Evolutionary conservation across 2,113 vertebrate genomes (phyloP).

Genomic region (Cyrtonyx montezumae): DNA sequence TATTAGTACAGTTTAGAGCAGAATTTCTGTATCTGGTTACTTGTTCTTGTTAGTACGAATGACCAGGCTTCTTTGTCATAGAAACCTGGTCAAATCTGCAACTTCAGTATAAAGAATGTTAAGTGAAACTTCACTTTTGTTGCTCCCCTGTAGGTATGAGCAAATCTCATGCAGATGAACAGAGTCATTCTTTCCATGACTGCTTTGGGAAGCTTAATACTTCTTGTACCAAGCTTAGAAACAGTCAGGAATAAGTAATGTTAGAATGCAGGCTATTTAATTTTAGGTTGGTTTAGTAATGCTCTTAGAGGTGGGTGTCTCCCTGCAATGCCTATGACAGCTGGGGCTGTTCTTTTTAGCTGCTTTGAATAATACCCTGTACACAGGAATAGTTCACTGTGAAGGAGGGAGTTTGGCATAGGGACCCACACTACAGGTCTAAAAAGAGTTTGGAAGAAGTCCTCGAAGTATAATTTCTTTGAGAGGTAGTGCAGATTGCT

Average conservation of each 20-base stretch:
- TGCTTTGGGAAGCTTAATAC: conserved; percentile 1
- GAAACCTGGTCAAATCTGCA: background rate
- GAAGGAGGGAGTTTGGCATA: conserved; percentile 59
- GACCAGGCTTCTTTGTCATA: background rate
- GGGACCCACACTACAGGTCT: conserved; percentile 40
- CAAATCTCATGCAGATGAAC: background rate
- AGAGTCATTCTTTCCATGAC: background rate
- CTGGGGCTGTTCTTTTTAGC: conserved; percentile 70
- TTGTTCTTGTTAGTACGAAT: background rate
- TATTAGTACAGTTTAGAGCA: background rate
- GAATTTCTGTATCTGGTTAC: background rate
- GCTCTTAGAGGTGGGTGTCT: conserved; percentile 64
- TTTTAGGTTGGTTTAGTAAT: conserved; percentile 38
- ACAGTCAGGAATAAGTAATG: background rate
- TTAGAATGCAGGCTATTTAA: conserved; percentile 43
- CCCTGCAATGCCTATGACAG: conserved; percentile 60
- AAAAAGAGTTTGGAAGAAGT: conserved; percentile 51
- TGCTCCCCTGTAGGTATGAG: background rate
- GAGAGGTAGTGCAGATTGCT: conserved; percentile 30
- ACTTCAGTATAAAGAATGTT: background rate
- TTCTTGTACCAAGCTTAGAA: conserved; percentile 8
- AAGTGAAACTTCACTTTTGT: background rate
- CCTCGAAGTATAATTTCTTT: conserved; percentile 15
- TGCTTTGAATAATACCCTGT: conserved; percentile 63
- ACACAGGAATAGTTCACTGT: conserved; percentile 59